Conservation (phyloP, 2,797 vertebrate species). For the Mormyrops boulengeri region DNA sequence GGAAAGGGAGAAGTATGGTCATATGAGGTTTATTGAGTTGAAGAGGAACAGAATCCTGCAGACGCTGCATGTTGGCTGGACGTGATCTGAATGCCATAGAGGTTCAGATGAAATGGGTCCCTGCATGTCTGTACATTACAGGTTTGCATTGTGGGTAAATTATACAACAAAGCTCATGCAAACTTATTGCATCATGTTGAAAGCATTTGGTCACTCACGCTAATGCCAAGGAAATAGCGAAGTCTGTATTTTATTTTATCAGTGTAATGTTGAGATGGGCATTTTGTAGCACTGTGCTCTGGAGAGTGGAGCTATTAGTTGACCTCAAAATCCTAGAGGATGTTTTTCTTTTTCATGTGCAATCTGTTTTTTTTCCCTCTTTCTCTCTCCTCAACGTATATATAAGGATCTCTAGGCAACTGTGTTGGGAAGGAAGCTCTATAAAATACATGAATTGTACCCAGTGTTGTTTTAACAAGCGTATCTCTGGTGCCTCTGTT, state of each 20-base stretch:
- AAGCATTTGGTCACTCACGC: neutral
- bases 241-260: neutral
- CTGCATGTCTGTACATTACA: neutral
- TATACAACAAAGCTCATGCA: neutral
- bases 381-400: neutral
- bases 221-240: neutral
- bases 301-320: neutral
- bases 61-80: neutral
- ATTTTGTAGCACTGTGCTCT: neutral
- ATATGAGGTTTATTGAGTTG: neutral
- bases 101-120: neutral
- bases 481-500: constrained; percentile 8
- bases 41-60: neutral
- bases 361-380: neutral
- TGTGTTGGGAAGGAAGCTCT: neutral
- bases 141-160: neutral
- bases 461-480: neutral
- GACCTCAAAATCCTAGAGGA: neutral
- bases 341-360: neutral
- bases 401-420: neutral
- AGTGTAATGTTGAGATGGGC: neutral
- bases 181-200: neutral
- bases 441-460: neutral
- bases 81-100: neutral
- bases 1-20: neutral